Conservation (phyloP, 1,140 invertebrate species). For the Oncopodura yosiiana region DNA sequence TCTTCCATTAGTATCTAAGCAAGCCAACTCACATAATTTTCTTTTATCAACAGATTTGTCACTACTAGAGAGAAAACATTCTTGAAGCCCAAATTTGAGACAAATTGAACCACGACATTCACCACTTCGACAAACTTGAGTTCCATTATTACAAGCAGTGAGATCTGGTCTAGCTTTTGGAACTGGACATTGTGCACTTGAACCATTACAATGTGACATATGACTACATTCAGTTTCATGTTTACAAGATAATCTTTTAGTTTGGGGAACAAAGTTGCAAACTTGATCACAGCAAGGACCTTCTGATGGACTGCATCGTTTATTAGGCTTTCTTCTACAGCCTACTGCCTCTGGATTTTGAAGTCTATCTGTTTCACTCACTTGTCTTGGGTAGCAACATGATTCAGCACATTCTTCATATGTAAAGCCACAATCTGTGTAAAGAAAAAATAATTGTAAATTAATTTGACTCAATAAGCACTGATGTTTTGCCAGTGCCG, state of each 20-base stretch:
- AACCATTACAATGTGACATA: slow-evolving; percentile 74
- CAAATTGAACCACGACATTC: slow-evolving; percentile 94
- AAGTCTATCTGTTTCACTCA: slow-evolving; percentile 57
- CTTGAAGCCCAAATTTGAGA: slow-evolving; percentile 81
- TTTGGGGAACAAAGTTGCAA: slow-evolving; percentile 65
- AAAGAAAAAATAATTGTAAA: no score
- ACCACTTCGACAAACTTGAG: slow-evolving; percentile 79
- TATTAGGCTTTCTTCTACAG: slow-evolving; percentile 55
- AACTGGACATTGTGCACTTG: slow-evolving; percentile 71
- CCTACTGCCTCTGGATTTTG: slow-evolving; percentile 63
- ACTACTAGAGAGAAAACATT: slow-evolving; percentile 89
- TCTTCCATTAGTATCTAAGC: slow-evolving; percentile 57
- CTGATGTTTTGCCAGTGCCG: no score
- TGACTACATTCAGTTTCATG: slow-evolving; percentile 78
- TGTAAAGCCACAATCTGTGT: slow-evolving; percentile 95
- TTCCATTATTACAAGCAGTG: slow-evolving; percentile 73
- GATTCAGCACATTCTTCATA: slow-evolving; percentile 81
- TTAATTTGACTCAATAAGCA: no score
- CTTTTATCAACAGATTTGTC: slow-evolving; percentile 74
- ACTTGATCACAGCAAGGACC: slow-evolving; percentile 85
- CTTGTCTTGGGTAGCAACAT: slow-evolving; percentile 83
- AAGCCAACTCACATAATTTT: slow-evolving; percentile 89
- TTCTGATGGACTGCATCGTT: slow-evolving; percentile 72
- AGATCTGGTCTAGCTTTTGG: slow-evolving; percentile 65
- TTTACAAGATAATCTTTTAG: slow-evolving; percentile 51